A percentile compares a stretch with the other conserved stretches of the same genome.
Evolutionary conservation across 2,888 invertebrate genomes (phyloP).

Genomic region (Xylota sylvarum): DNA sequence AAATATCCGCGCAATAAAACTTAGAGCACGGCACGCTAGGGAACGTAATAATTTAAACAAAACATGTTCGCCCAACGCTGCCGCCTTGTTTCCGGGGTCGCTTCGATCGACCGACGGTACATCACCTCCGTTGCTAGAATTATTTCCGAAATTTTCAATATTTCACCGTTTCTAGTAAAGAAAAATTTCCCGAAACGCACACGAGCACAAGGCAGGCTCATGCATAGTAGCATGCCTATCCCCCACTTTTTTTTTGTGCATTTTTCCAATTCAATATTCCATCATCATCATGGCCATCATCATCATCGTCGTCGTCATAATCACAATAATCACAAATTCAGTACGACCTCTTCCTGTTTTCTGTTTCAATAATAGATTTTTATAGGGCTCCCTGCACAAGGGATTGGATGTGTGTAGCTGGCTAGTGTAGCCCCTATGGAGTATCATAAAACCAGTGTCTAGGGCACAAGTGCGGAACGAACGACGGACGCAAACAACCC

Average conservation of each 20-base stretch:
- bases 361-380: constrained; percentile 73
- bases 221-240: constrained; percentile 8
- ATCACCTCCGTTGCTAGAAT: constrained; percentile 16
- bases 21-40: constrained; percentile 53
- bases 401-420: constrained; percentile 28
- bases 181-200: constrained; percentile 15
- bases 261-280: constrained; percentile 58
- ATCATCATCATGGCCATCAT: constrained; percentile 45
- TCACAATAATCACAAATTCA: constrained; percentile 74
- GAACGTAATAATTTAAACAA: constrained; percentile 65
- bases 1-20: constrained; percentile 23
- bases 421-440: constrained; percentile 26
- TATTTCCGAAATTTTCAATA: constrained; percentile 61
- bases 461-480: constrained; percentile 69
- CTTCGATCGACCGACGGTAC: constrained; percentile 6
- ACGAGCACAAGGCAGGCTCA: constrained; percentile 1
- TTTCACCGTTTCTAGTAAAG: constrained; percentile 37
- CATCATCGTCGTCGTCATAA: constrained; percentile 51
- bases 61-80: constrained; percentile 56
- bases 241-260: constrained; percentile 41
- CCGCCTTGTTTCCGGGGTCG: constrained; percentile 67
- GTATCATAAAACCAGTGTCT: constrained; percentile 21
- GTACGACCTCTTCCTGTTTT: constrained; percentile 77
- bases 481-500: constrained; percentile 63
- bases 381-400: constrained; percentile 62